Conservation (phyloP, 1,140 invertebrate genomes). For the Bombus pascuorum region DNA sequence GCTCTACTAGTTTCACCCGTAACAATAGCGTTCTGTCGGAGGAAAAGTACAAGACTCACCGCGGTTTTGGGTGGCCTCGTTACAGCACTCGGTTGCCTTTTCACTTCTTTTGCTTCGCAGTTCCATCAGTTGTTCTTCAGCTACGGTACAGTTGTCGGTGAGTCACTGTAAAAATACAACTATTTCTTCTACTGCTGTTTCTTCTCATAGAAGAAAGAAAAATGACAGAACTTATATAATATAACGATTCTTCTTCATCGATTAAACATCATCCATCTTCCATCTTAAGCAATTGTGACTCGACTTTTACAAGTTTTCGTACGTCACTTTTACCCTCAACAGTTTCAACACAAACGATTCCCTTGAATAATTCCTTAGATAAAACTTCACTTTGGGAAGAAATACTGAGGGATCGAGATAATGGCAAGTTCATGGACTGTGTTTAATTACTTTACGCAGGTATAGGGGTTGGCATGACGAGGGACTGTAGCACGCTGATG, state of each 20-base stretch:
- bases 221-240: no score
- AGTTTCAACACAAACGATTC: background rate
- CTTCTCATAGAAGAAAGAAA: background rate
- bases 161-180: conserved; percentile 54
- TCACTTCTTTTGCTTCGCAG: conserved; percentile 93
- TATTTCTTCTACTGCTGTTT: background rate
- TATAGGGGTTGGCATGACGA: conserved; percentile 91
- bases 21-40: conserved; percentile 92
- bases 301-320: background rate
- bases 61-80: conserved; percentile 94
- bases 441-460: conserved; percentile 82
- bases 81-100: conserved; percentile 92
- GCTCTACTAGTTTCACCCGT: conserved; percentile 92
- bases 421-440: background rate
- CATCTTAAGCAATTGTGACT: background rate
- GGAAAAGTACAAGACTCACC: conserved; percentile 93
- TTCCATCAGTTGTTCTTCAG: conserved; percentile 96
- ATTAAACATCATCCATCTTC: background rate
- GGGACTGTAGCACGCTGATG: conserved; percentile 94
- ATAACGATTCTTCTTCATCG: background rate
- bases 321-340: background rate
- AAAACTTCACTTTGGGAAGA: background rate
- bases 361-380: background rate
- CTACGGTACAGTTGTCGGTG: conserved; percentile 87
- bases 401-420: background rate